Evolutionary conservation across 1,140 invertebrate species (phyloP).

Genomic region (Notospermus geniculatus): DNA sequence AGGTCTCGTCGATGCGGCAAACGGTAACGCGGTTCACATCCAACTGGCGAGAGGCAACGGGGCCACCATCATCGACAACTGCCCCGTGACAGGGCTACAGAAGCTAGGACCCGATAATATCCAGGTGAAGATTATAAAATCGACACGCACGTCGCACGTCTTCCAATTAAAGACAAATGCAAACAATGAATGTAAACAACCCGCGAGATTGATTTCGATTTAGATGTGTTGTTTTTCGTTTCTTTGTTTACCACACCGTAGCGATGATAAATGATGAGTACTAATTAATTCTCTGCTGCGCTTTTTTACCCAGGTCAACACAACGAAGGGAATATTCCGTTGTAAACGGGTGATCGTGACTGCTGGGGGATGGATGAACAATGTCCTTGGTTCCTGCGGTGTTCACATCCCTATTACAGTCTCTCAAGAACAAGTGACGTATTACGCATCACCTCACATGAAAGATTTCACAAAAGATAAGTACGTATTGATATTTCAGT

Average conservation of each 20-base stretch:
- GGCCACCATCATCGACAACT: slow-evolving; percentile 41
- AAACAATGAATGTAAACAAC: no score
- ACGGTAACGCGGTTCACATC: slow-evolving; percentile 44
- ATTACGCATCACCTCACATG: slow-evolving; percentile 45
- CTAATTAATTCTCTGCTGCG: no score
- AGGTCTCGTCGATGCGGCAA: slow-evolving; percentile 46
- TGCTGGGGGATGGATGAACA: slow-evolving; percentile 48
- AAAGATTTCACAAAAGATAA: slow-evolving; percentile 49
- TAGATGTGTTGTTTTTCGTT: no score
- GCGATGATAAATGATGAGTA: no score
- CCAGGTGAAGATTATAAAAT: no score
- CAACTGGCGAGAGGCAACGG: slow-evolving; percentile 45
- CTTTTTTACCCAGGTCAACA: slow-evolving; percentile 33
- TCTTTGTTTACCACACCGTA: no score
- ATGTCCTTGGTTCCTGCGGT: slow-evolving; percentile 44
- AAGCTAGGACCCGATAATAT: slow-evolving; percentile 27
- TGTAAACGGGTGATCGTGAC: slow-evolving; percentile 42
- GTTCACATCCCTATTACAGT: slow-evolving; percentile 47
- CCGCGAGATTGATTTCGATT: no score
- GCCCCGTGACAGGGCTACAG: slow-evolving; percentile 35
- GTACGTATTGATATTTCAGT: slow-evolving; percentile 32
- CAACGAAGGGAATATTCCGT: slow-evolving; percentile 35
- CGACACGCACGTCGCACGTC: no score
- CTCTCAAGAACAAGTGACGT: slow-evolving; percentile 52
- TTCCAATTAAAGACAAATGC: no score